These are phyloP conservation scores for Scaeva pyrastri DNA, from an alignment of 2,888 invertebrate genomes.

Conservation along the genomic window DNA sequence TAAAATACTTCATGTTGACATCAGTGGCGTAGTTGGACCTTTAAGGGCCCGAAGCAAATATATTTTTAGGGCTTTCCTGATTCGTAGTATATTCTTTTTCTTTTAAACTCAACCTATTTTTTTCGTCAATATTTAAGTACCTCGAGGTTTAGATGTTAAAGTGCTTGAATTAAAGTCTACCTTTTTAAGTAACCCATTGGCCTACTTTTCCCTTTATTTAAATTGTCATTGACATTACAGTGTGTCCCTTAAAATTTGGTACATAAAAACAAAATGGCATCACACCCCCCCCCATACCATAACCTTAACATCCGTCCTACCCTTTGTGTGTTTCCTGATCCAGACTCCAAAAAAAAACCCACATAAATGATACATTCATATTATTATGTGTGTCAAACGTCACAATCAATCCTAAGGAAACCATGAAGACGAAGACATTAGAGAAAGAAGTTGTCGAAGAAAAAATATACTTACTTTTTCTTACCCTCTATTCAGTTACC, in stretches of 20 bases:
- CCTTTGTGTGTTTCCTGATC: not conserved
- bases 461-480: not conserved
- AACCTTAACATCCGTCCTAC: not conserved
- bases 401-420: not conserved
- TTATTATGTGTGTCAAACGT: not conserved
- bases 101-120: too few relatives aligned
- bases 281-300: too few relatives aligned
- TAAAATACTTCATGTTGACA: too few relatives aligned
- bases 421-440: not conserved
- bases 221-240: not conserved
- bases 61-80: too few relatives aligned
- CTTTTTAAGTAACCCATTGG: too few relatives aligned
- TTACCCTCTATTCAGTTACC: conserved; percentile 13
- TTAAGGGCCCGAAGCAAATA: too few relatives aligned
- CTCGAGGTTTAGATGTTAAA: too few relatives aligned
- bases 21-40: too few relatives aligned
- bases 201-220: not conserved
- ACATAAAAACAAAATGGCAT: not conserved
- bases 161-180: too few relatives aligned
- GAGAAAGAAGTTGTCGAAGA: not conserved
- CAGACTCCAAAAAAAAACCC: too few relatives aligned
- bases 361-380: not conserved
- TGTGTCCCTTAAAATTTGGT: not conserved
- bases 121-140: too few relatives aligned
- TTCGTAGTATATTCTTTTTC: too few relatives aligned